These are phyloP conservation scores for Eretmocerus hayati DNA, from an alignment of 2,888 invertebrate genomes.

Conservation along the genomic window DNA sequence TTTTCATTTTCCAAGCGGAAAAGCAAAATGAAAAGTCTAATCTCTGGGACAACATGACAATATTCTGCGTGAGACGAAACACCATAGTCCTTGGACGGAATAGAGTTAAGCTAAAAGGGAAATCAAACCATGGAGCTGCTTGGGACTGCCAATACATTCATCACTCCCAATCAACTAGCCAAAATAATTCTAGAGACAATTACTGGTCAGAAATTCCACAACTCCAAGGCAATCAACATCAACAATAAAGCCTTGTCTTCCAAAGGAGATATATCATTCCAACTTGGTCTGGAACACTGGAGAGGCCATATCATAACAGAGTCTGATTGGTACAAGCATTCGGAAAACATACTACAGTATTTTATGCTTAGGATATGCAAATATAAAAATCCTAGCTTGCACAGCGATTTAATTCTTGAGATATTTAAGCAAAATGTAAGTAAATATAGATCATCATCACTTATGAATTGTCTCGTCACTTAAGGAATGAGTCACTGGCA, in stretches of 20 bases:
- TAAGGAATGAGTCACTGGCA: no score
- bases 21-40: no score
- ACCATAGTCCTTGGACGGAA: not conserved
- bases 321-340: conserved; percentile 17
- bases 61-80: not conserved
- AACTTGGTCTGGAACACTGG: conserved; percentile 55
- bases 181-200: conserved; percentile 4
- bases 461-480: no score
- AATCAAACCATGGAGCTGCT: not conserved
- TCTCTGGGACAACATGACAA: no score
- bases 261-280: conserved; percentile 61
- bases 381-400: conserved; percentile 36
- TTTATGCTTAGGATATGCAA: conserved; percentile 27
- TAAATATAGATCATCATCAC: no score
- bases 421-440: conserved; percentile 6
- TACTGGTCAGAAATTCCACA: conserved; percentile 5
- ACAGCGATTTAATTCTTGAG: not conserved
- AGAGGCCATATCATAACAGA: conserved; percentile 38
- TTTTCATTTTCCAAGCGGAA: no score
- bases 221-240: conserved; percentile 49
- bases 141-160: no score
- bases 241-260: conserved; percentile 53
- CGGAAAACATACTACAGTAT: conserved; percentile 34
- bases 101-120: not conserved
- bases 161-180: conserved; percentile 12